A percentile compares a stretch with the other conserved stretches of the same genome.
Evolutionary conservation across 2,113 vertebrate genomes (phyloP).

Genomic region (Daubentonia madagascariensis): DNA sequence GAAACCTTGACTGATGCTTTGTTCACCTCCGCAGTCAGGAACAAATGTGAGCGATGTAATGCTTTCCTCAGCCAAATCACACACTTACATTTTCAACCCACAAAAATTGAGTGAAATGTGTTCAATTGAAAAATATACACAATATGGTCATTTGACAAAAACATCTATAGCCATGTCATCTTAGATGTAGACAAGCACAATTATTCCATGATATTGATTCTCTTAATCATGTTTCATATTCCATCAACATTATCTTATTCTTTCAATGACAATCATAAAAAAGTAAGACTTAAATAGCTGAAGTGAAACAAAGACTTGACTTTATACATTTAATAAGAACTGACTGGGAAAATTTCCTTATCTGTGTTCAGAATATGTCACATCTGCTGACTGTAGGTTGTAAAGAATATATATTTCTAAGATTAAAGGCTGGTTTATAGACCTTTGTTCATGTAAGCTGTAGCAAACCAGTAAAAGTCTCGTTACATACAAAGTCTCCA

Average conservation of each 20-base stretch:
- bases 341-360: not conserved
- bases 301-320: not conserved
- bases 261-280: not conserved
- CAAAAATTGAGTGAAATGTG: not conserved
- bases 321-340: not conserved
- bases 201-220: not conserved
- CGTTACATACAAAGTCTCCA: not conserved
- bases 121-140: not conserved
- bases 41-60: not conserved
- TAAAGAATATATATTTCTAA: not conserved
- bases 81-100: not conserved
- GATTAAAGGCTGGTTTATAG: not conserved
- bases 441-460: not conserved
- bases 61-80: not conserved
- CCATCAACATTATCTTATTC: not conserved
- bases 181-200: not conserved
- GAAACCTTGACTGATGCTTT: not conserved
- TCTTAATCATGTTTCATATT: not conserved
- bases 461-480: constrained; percentile 38
- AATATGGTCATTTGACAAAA: not conserved
- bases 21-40: not conserved
- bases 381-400: not conserved
- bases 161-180: not conserved
- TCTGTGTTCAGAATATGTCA: not conserved
- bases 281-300: not conserved